These are phyloP conservation scores for Idris sp. DNA, from an alignment of 1,140 invertebrate species.

Conservation along the genomic window DNA sequence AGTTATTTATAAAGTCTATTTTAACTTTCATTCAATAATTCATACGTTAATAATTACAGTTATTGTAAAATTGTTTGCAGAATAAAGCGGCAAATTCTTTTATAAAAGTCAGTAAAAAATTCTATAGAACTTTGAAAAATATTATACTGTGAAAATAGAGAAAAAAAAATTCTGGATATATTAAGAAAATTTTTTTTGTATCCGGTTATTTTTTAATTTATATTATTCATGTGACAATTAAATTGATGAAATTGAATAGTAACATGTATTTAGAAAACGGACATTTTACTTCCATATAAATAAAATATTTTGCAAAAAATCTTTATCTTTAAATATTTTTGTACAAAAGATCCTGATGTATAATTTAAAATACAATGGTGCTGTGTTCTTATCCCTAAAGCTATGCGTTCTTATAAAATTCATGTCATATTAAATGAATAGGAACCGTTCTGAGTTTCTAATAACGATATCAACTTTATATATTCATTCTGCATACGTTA, in stretches of 20 bases:
- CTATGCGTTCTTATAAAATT: constrained; percentile 49
- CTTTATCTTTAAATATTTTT: constrained; percentile 17
- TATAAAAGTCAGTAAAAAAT: constrained; percentile 13
- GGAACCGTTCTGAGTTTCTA: constrained; percentile 24
- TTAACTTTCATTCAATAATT: constrained; percentile 19
- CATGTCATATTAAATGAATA: constrained; percentile 37
- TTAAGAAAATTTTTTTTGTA: constrained; percentile 6
- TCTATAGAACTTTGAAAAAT: background rate
- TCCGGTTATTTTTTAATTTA: background rate
- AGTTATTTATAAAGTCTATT: constrained; percentile 20
- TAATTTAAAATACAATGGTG: constrained; percentile 29
- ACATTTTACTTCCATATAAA: constrained; percentile 12
- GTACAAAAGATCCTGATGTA: constrained; percentile 28
- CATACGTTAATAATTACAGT: constrained; percentile 26
- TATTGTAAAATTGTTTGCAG: constrained; percentile 29
- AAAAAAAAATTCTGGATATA: too few species aligned
- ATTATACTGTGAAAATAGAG: too few species aligned
- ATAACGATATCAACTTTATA: constrained; percentile 28
- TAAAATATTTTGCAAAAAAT: constrained; percentile 4
- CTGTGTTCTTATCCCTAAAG: constrained; percentile 31
- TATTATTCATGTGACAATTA: background rate
- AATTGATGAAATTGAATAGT: constrained; percentile 9
- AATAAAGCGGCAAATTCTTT: constrained; percentile 10
- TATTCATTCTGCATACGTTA: constrained; percentile 16
- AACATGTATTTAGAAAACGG: background rate